Conservation (phyloP, 2,113 vertebrate genomes). For the Lepidothrix coronata region DNA sequence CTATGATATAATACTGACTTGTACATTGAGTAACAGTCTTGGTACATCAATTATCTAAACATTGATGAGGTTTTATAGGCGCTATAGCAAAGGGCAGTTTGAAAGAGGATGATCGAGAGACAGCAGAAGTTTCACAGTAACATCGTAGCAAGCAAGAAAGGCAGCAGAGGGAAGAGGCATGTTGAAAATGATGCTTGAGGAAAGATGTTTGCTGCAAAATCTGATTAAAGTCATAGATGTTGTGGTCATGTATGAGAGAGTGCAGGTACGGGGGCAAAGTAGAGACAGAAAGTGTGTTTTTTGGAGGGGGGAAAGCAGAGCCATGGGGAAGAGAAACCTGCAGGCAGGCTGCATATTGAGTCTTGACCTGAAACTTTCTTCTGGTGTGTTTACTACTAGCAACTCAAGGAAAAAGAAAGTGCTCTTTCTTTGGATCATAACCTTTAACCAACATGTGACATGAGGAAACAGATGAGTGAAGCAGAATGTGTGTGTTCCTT, state of each 20-base stretch:
- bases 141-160: not conserved
- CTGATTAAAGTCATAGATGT: not conserved
- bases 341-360: not conserved
- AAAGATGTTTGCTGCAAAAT: not conserved
- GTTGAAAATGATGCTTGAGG: not conserved
- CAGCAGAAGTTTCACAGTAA: not conserved
- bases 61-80: not conserved
- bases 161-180: not conserved
- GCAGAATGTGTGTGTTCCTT: constrained; percentile 13
- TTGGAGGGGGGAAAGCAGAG: not conserved
- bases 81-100: not conserved
- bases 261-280: not conserved
- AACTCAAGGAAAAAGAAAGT: not conserved
- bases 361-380: not conserved
- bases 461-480: not conserved
- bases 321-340: not conserved
- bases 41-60: not conserved
- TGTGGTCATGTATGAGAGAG: not conserved
- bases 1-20: constrained; percentile 34
- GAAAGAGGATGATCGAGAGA: not conserved
- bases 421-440: not conserved
- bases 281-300: not conserved
- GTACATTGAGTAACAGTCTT: not conserved
- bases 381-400: not conserved
- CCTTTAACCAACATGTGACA: not conserved